Conservation (phyloP, 1,140 invertebrate genomes). For the Pygmarrhopalites habei region DNA sequence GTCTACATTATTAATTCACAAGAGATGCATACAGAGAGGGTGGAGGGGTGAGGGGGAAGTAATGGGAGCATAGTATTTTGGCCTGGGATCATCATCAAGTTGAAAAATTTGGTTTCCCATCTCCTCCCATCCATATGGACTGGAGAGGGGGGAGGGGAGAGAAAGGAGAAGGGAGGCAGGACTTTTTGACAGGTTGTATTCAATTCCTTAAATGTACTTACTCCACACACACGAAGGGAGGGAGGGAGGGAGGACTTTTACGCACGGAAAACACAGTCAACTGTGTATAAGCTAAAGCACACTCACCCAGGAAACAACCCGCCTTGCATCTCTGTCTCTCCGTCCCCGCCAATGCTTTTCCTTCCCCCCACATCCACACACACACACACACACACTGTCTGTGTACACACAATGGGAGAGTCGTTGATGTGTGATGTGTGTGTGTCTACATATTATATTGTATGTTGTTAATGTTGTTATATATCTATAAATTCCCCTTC, state of each 20-base stretch:
- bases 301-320: slow-evolving; percentile 1
- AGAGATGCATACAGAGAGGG: background rate
- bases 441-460: too few relatives aligned
- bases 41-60: background rate
- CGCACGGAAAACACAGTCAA: too few relatives aligned
- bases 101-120: background rate
- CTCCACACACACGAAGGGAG: background rate
- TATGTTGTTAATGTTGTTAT: background rate
- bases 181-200: slow-evolving; percentile 19
- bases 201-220: background rate
- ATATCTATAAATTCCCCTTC: background rate
- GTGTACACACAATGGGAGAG: too few relatives aligned
- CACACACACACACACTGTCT: too few relatives aligned
- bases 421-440: too few relatives aligned
- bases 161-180: background rate
- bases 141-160: slow-evolving; percentile 2
- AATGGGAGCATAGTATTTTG: too few relatives aligned
- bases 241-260: background rate
- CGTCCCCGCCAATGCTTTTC: too few relatives aligned
- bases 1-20: background rate
- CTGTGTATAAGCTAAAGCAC: background rate
- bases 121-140: too few relatives aligned
- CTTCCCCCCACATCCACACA: too few relatives aligned
- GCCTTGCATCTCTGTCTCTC: too few relatives aligned
- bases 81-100: background rate